Evolutionary conservation across 2,113 vertebrate species (phyloP), one percentile per base, ranked within the genome.

Genomic region (Gavialis gangeticus): DNA sequence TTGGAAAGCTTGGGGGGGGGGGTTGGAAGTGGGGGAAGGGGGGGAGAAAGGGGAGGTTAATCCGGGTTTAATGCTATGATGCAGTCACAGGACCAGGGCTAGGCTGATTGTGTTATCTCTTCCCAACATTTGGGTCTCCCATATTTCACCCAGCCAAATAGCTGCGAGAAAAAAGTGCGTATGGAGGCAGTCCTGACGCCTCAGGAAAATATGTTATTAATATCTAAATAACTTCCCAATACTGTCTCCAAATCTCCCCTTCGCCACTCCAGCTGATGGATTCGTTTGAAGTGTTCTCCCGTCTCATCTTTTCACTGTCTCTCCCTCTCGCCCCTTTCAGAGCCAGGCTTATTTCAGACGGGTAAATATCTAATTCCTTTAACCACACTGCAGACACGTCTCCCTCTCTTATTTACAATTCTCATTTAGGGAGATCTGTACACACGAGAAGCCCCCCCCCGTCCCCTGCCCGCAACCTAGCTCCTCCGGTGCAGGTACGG

Each of bases 191-290:
- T 98, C 98, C 98, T 98, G 98, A 98, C 98, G 99, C 99, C 99
- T 98, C 98, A 98, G 99, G 99, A 99, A 98, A 99, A 99, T 99
- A 98, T 99, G 98, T 99, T 99, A 99, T 99, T 99, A 99, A 99
- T 99, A 99, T 99, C 99, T 99, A 99, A 99, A 99, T 99, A 99
- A 99, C 99, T 99, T 99, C 98, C 98, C 98, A 99, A 99, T 99
- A 99, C 98, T 98, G 99, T 98, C 99, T 98, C 98, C 99, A 99
- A 99, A 99, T 99, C 99, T 99, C 98, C 97, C 98, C 98, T 98
- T 98, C 97, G 93, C 98, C 98, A 98, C 98, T 99, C 98, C 98
- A 98, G 98, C 99, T 98, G 99, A 99, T 99, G 99, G 98, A 99
- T 99, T 99, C 99, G 98, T 99, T 99, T 99, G 99, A 99, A 99